Percentiles rank a stretch among this genome's conserved stretches.
Evolutionary conservation across 1,140 invertebrate species (phyloP).

Genomic region (Oscheius sp.): DNA sequence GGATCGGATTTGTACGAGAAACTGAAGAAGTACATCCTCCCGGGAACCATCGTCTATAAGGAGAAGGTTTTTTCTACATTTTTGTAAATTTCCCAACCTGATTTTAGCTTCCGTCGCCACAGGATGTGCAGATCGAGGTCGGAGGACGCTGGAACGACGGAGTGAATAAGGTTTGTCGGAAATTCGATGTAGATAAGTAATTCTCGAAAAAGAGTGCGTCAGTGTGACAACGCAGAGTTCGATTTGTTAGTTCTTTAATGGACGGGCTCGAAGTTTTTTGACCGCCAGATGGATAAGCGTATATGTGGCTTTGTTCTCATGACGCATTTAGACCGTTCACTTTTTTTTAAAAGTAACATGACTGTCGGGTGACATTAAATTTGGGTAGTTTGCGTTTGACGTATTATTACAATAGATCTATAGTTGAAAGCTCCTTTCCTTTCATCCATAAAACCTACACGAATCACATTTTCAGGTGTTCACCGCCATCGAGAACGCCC

Average conservation of each 20-base stretch:
- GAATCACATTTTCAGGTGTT: conserved; percentile 38
- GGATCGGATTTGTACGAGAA: conserved; percentile 41
- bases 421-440: no score
- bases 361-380: background rate
- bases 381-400: background rate
- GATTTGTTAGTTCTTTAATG: background rate
- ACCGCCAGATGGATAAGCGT: no score
- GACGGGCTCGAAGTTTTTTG: no score
- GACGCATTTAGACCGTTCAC: background rate
- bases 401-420: no score
- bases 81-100: background rate
- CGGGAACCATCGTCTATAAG: conserved; percentile 41
- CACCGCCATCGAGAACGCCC: conserved; percentile 26
- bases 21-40: conserved; percentile 42
- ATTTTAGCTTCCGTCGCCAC: conserved; percentile 9
- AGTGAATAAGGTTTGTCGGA: conserved; percentile 33
- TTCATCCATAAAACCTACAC: no score
- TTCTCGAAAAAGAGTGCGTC: no score
- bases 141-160: conserved; percentile 29
- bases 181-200: no score
- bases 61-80: conserved; percentile 30
- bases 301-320: background rate
- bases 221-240: background rate
- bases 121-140: conserved; percentile 16
- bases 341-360: background rate